Base-by-base conservation (phyloP, 2,113 vertebrate genomes). In the Coturnix japonica region DNA sequence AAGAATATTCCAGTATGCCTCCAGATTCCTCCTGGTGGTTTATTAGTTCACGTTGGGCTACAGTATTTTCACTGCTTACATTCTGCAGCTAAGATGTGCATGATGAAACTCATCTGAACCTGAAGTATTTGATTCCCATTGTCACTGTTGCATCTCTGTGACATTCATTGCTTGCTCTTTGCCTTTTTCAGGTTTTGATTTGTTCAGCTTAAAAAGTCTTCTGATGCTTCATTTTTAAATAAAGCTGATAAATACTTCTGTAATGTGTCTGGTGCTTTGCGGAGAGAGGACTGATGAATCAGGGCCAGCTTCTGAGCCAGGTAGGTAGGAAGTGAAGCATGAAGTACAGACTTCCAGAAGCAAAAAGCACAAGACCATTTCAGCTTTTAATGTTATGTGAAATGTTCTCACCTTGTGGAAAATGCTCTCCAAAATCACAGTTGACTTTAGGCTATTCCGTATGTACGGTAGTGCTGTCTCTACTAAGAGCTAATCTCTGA, bases 341-440 rank as follows among this genome's bases (percentile, higher is more conserved):
- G 25, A 93, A 81, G 21, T 79, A 57, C 70, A 65, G 80, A 64
- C n/a, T 61, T 69, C 37, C 13, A 83, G 73, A 78, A 61, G 20
- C 28, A 77, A 69, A 90, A 86, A 72, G 8, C 43, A 49, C n/a
- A 75, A 72, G 60, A 18, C 9, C 21, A 23, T 82, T 93, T 51
- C 61, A 44, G 23, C 15, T 77, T 85, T 90, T 90, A 91, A 44
- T 72, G 70, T 79, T 49, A 79, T 75, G n/a, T 82, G 81, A 70
- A 60, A 73, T 73, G 21, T 65, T 92, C 47, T 83, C 51, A 75
- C 33, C 43, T 72, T 81, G 69, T 53, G 74, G 57, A 53, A 79
- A 17, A 61, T 75, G n/a, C 15, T 90, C 44, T 81, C 57, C 46
- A 28, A 37, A 57, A 57, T 85, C 47, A 16, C 10, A 7, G 1